Evolutionary conservation across 2,113 vertebrate genomes (phyloP).

Genomic region (Numida meleagris): DNA sequence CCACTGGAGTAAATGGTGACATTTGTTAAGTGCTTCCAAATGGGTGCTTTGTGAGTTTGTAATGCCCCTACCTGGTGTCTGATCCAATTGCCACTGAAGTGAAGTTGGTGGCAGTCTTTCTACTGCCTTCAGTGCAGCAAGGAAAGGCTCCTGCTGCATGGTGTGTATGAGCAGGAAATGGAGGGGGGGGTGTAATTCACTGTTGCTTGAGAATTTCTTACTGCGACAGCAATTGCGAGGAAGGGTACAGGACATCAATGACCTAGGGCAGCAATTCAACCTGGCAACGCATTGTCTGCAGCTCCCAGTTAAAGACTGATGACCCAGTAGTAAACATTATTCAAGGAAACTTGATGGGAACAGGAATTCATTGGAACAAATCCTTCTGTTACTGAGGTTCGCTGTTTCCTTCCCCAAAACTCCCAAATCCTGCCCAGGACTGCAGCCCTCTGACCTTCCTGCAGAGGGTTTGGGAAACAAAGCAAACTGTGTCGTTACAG

Average conservation of each 20-base stretch:
- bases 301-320: not conserved
- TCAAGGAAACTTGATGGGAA: not conserved
- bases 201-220: not conserved
- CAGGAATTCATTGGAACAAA: not conserved
- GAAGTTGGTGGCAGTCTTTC: not conserved
- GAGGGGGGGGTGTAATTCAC: not conserved
- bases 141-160: not conserved
- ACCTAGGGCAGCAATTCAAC: not conserved
- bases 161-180: not conserved
- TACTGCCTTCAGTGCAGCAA: not conserved
- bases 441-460: not conserved
- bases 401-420: not conserved
- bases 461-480: not conserved
- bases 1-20: not conserved
- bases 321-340: not conserved
- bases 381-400: not conserved
- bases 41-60: not conserved
- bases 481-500: not conserved
- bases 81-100: not conserved
- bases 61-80: fast-evolving
- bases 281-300: not conserved
- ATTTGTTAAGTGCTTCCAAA: not conserved
- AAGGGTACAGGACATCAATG: not conserved
- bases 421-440: not conserved
- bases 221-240: not conserved